Conservation (phyloP, 2,888 invertebrate genomes). For the Agrochola circellaris region DNA sequence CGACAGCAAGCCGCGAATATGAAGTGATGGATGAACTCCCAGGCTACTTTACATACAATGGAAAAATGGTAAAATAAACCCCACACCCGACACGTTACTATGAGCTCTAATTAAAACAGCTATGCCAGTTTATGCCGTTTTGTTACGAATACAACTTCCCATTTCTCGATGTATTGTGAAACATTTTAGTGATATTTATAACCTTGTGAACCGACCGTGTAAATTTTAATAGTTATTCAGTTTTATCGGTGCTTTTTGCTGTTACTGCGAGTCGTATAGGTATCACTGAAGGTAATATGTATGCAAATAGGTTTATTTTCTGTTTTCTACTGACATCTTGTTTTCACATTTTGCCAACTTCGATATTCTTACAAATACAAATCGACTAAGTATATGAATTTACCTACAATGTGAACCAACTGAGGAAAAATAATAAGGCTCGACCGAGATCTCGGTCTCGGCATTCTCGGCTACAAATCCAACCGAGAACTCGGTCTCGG, state of each 20-base stretch:
- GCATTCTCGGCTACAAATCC: no score
- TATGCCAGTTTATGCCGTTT: constrained; percentile 83
- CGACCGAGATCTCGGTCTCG: no score
- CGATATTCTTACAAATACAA: background rate
- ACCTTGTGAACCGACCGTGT: constrained; percentile 73
- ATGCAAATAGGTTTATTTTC: constrained; percentile 53
- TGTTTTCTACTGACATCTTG: background rate
- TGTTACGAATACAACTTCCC: constrained; percentile 74
- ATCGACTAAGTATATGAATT: background rate
- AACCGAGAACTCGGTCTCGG: no score
- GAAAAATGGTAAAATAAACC: constrained; percentile 82
- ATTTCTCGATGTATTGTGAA: constrained; percentile 79
- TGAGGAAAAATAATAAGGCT: background rate
- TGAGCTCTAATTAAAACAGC: constrained; percentile 88
- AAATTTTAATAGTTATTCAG: constrained; percentile 64
- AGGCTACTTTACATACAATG: constrained; percentile 89
- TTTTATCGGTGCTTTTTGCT: constrained; percentile 54
- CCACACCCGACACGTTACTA: constrained; percentile 83
- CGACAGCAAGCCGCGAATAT: constrained; percentile 85
- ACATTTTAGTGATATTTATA: constrained; percentile 77
- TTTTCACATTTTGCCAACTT: constrained; percentile 3
- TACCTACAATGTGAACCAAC: background rate
- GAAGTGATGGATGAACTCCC: constrained; percentile 88
- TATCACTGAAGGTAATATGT: constrained; percentile 41
- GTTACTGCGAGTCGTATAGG: constrained; percentile 28